Evolutionary conservation across 1,140 invertebrate species (phyloP).

Genomic region (Aricia agestis): DNA sequence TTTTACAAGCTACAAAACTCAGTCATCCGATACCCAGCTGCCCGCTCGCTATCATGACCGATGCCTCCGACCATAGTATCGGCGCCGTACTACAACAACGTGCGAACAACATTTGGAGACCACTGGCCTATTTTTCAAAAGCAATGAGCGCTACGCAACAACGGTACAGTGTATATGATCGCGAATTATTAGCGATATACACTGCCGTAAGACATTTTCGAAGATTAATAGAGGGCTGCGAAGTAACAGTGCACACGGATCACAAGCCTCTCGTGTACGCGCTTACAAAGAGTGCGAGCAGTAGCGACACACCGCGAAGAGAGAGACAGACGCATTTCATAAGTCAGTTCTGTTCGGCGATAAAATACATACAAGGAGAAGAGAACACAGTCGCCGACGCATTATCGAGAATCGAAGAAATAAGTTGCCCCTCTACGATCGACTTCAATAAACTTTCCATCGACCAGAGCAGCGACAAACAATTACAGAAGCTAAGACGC

Average conservation of each 20-base stretch:
- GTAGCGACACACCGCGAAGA: conserved; percentile 30
- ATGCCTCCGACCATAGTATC: too few relatives aligned
- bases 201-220: conserved; percentile 33
- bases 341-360: conserved; percentile 32
- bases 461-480: conserved; percentile 23
- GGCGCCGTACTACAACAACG: too few relatives aligned
- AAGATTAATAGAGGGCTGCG: conserved; percentile 29
- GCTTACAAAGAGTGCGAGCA: conserved; percentile 18
- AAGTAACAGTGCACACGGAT: conserved; percentile 29
- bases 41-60: too few relatives aligned
- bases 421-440: conserved; percentile 13
- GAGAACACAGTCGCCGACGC: conserved; percentile 29
- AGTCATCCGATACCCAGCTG: conserved; percentile 17
- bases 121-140: conserved; percentile 27
- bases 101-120: too few relatives aligned
- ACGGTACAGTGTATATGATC: conserved; percentile 27
- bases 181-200: conserved; percentile 34
- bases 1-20: conserved; percentile 35
- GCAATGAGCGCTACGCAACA: background rate
- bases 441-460: conserved; percentile 18
- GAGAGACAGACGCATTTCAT: conserved; percentile 34
- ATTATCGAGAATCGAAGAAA: conserved; percentile 26
- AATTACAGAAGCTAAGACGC: conserved; percentile 17
- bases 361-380: conserved; percentile 32
- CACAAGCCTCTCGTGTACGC: conserved; percentile 25